Conservation (phyloP, 2,888 invertebrate genomes). For the Microctonus hyperodae region DNA sequence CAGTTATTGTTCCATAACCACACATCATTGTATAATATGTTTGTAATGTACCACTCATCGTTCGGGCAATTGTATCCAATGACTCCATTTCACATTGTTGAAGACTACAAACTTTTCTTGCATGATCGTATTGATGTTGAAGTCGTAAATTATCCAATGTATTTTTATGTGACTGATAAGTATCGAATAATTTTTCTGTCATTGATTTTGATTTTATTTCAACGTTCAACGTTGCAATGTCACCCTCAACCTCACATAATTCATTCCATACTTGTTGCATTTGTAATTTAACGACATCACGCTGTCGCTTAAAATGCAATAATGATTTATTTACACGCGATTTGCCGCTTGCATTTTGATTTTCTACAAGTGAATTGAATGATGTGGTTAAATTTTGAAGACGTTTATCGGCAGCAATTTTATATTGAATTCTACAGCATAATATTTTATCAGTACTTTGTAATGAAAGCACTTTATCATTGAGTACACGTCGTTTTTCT, state of each 20-base stretch:
- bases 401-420: constrained; percentile 58
- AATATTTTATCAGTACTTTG: constrained; percentile 61
- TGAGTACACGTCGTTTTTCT: constrained; percentile 50
- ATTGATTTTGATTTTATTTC: constrained; percentile 46
- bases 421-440: constrained; percentile 59
- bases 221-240: constrained; percentile 42
- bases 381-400: constrained; percentile 52
- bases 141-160: constrained; percentile 52
- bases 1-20: constrained; percentile 69
- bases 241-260: constrained; percentile 47
- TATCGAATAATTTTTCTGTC: constrained; percentile 42
- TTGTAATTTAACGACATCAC: constrained; percentile 52
- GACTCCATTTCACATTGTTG: constrained; percentile 67
- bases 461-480: constrained; percentile 57
- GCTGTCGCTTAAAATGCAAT: constrained; percentile 55
- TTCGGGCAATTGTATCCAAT: constrained; percentile 64
- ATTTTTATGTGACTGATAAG: constrained; percentile 39
- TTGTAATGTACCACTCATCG: constrained; percentile 67
- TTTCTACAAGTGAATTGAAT: constrained; percentile 45
- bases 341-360: constrained; percentile 58
- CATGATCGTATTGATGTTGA: constrained; percentile 61
- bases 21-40: constrained; percentile 69
- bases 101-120: constrained; percentile 63
- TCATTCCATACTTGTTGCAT: constrained; percentile 55
- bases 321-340: constrained; percentile 57